A percentile compares a stretch with the other conserved stretches of the same genome.
Evolutionary conservation across 2,888 invertebrate species (phyloP).

Genomic region (Augiades crinisus): DNA sequence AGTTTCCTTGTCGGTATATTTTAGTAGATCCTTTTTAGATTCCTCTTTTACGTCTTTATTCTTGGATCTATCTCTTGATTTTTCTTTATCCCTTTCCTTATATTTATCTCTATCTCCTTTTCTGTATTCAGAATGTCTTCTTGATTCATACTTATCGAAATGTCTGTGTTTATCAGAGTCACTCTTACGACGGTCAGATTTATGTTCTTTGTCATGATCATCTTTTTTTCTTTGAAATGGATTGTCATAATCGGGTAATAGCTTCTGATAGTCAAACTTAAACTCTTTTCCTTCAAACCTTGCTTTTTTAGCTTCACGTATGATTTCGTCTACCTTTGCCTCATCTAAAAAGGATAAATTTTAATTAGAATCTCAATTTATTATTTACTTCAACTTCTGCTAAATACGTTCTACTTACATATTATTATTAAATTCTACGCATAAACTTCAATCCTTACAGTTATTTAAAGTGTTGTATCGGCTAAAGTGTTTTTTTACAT

Average conservation of each 20-base stretch:
- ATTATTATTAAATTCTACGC: too few relatives aligned
- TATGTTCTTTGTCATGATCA: slow-evolving; percentile 35
- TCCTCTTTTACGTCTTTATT: slow-evolving; percentile 31
- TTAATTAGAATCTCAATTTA: neutral
- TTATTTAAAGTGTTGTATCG: too few relatives aligned
- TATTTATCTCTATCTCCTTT: slow-evolving; percentile 40
- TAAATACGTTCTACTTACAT: neutral
- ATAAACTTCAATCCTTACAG: too few relatives aligned
- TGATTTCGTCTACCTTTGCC: slow-evolving; percentile 66
- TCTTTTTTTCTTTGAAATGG: slow-evolving; percentile 63
- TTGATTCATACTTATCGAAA: slow-evolving; percentile 39
- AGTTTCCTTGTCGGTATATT: slow-evolving; percentile 47
- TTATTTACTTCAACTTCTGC: neutral
- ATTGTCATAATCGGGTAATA: slow-evolving; percentile 69
- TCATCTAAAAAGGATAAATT: slow-evolving; percentile 48
- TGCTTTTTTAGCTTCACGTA: slow-evolving; percentile 68
- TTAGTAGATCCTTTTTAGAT: slow-evolving; percentile 27
- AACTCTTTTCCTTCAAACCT: slow-evolving; percentile 64
- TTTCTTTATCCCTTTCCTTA: slow-evolving; percentile 39
- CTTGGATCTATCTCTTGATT: slow-evolving; percentile 37
- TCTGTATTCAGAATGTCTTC: slow-evolving; percentile 37
- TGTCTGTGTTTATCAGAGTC: slow-evolving; percentile 35
- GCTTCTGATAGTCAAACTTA: slow-evolving; percentile 70
- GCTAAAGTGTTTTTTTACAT: too few relatives aligned
- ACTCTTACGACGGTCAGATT: slow-evolving; percentile 32